phyloP scores from a whole-genome alignment of 1,140 invertebrate species.

The Propsilocerus akamusi region DNA sequence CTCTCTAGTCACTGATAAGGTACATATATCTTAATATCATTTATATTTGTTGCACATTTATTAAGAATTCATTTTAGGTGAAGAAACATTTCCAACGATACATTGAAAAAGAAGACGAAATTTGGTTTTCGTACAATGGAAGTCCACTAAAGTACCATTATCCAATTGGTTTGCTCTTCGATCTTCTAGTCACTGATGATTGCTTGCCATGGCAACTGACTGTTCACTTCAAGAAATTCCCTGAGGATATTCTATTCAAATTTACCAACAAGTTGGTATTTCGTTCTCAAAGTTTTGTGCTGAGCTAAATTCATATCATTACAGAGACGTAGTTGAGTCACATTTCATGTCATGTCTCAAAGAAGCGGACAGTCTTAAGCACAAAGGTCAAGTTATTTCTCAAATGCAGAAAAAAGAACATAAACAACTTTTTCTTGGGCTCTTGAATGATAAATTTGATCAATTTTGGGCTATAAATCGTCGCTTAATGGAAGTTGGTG shows the following conservation, averaged over 20 bases:
- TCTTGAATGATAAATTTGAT: conserved; percentile 96
- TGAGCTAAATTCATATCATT: conserved; percentile 16
- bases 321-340: conserved; percentile 79
- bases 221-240: conserved; percentile 88
- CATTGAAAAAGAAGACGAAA: conserved; percentile 66
- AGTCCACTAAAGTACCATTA: conserved; percentile 90
- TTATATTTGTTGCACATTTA: too few relatives aligned
- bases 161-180: conserved; percentile 80
- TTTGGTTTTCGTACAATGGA: conserved; percentile 92
- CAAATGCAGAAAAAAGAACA: conserved; percentile 97
- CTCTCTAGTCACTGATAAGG: conserved; percentile 89
- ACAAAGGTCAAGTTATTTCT: conserved; percentile 75
- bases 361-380: conserved; percentile 94
- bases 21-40: too few relatives aligned
- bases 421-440: conserved; percentile 85
- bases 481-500: conserved; percentile 73
- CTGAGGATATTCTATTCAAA: conserved; percentile 57
- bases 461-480: conserved; percentile 97
- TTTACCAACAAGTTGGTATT: conserved; percentile 52
- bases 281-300: conserved; percentile 3
- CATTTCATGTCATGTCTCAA: conserved; percentile 91
- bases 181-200: conserved; percentile 49
- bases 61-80: too few relatives aligned
- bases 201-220: conserved; percentile 82
- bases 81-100: conserved; percentile 76